Conservation (phyloP, 1,140 invertebrate genomes). For the Leucophenga varia region DNA sequence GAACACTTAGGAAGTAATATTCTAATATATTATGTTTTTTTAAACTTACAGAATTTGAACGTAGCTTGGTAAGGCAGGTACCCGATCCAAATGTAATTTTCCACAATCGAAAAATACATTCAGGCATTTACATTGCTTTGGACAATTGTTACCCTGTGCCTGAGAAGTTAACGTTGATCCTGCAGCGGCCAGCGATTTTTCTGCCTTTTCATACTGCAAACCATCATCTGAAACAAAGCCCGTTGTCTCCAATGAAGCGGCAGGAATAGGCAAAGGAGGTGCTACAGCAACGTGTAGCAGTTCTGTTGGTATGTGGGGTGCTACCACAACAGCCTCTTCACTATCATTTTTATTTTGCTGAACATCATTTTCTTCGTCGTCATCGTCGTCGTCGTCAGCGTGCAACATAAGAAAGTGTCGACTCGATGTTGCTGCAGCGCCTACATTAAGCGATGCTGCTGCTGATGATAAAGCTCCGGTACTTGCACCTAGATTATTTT, state of each 20-base stretch:
- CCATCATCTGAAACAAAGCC: conserved; percentile 50
- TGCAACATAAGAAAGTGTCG: conserved; percentile 6
- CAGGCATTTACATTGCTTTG: conserved; percentile 62
- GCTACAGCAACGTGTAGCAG: background rate
- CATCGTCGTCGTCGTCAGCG: conserved; percentile 11
- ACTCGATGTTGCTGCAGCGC: conserved; percentile 8
- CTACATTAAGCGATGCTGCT: conserved; percentile 3
- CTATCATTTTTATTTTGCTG: background rate
- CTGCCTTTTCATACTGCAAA: conserved; percentile 42
- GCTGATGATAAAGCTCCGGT: conserved; percentile 1
- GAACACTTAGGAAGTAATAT: conserved; percentile 10
- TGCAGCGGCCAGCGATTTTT: conserved; percentile 33
- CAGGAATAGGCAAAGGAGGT: conserved; percentile 6
- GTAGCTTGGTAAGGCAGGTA: conserved; percentile 65
- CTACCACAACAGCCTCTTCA: conserved; percentile 29
- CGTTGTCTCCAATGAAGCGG: conserved; percentile 39
- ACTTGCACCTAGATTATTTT: conserved; percentile 24
- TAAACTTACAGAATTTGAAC: conserved; percentile 63
- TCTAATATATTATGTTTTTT: conserved; percentile 54
- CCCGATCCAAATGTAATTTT: conserved; percentile 60
- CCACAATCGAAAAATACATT: conserved; percentile 63
- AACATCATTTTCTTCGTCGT: background rate
- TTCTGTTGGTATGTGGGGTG: conserved; percentile 18
- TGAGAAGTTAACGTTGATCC: conserved; percentile 17
- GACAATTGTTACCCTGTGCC: conserved; percentile 52